Evolutionary conservation across 1,140 invertebrate species (phyloP).

Genomic region (Drosophila santomea): DNA sequence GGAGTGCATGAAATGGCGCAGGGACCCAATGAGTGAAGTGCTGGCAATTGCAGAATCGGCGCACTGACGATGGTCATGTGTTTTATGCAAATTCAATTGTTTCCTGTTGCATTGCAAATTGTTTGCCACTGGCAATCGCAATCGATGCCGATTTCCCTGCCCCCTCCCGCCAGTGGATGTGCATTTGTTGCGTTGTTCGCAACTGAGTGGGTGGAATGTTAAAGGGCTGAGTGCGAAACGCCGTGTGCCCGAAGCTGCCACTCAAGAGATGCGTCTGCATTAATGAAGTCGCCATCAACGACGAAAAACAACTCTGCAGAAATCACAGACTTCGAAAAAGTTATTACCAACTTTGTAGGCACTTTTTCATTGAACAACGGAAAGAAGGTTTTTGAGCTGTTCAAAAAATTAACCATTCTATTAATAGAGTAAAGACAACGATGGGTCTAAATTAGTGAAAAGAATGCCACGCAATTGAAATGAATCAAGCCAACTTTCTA

Average conservation of each 20-base stretch:
- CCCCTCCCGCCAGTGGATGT: constrained; percentile 16
- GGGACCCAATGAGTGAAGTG: constrained; percentile 45
- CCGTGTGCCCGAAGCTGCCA: constrained; percentile 29
- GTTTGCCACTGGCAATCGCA: constrained; percentile 45
- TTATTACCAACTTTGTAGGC: neutral
- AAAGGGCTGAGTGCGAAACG: neutral
- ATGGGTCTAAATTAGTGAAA: no score
- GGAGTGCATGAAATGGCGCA: constrained; percentile 27
- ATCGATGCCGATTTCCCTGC: constrained; percentile 27
- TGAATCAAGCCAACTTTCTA: no score
- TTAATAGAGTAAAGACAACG: no score
- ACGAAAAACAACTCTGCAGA: constrained; percentile 1
- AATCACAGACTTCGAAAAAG: neutral
- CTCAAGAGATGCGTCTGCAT: constrained; percentile 35
- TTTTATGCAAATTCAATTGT: constrained; percentile 82
- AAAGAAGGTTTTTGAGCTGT: neutral
- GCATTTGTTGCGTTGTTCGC: constrained; percentile 32
- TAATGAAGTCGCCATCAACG: constrained; percentile 35
- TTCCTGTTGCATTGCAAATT: constrained; percentile 78
- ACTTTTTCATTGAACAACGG: neutral
- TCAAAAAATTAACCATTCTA: neutral
- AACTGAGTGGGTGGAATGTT: constrained; percentile 8
- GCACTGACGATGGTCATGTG: constrained; percentile 68
- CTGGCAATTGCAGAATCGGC: constrained; percentile 43
- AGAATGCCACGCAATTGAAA: no score